A percentile compares a stretch with the other conserved stretches of the same genome.
phyloP scores from a whole-genome alignment of 2,797 vertebrate species.

The Tamandua tetradactyla region DNA sequence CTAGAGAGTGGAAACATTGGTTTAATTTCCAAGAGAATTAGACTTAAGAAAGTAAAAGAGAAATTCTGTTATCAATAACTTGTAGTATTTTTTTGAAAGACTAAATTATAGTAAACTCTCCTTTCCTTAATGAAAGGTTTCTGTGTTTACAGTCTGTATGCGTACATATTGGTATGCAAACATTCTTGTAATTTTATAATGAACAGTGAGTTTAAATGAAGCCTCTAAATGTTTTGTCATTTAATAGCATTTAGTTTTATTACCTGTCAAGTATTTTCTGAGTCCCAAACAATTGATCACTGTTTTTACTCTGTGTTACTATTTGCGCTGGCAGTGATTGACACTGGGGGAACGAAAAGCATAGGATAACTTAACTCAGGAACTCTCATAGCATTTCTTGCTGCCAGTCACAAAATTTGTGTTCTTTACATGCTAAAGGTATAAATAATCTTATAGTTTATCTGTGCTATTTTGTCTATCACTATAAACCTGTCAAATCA shows the following conservation, averaged over 20 bases:
- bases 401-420: constrained; percentile 67
- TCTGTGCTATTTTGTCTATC: constrained; percentile 77
- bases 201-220: constrained; percentile 86
- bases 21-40: constrained; percentile 88
- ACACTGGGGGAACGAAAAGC: constrained; percentile 39
- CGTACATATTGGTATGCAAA: constrained; percentile 85
- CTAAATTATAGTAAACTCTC: constrained; percentile 86
- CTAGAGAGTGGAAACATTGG: constrained; percentile 84
- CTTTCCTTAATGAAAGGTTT: constrained; percentile 87
- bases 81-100: constrained; percentile 84
- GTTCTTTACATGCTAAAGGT: constrained; percentile 75
- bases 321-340: constrained; percentile 69
- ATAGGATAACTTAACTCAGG: constrained; percentile 79
- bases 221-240: constrained; percentile 84
- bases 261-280: constrained; percentile 79
- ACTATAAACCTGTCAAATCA: constrained; percentile 70
- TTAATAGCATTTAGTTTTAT: constrained; percentile 79
- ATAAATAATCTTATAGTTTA: constrained; percentile 66
- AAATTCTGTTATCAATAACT: constrained; percentile 84
- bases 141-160: constrained; percentile 88
- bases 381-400: constrained; percentile 73
- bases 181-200: constrained; percentile 88
- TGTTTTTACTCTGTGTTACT: constrained; percentile 76
- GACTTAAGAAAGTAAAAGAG: constrained; percentile 81
- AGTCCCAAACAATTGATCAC: constrained; percentile 73